phyloP scores from a whole-genome alignment of 2,888 invertebrate genomes.

The Ametastegia equiseti region DNA sequence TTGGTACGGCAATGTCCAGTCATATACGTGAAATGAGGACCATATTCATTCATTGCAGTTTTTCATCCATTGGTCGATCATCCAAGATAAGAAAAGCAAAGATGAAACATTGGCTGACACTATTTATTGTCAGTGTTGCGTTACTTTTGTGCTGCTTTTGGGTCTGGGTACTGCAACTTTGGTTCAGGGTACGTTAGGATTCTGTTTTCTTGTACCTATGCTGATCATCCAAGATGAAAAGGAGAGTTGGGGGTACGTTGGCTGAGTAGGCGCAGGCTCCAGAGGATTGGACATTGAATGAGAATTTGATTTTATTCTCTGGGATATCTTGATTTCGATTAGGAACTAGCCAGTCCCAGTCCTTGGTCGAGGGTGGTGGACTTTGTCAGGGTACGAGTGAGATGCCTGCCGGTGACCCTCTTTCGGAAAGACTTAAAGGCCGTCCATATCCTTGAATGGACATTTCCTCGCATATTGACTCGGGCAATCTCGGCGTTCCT shows the following conservation, averaged over 20 bases:
- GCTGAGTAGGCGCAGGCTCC: conserved; percentile 4
- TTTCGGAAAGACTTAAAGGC: conserved; percentile 12
- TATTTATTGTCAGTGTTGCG: too few species aligned
- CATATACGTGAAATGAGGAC: too few species aligned
- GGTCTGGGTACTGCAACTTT: not conserved
- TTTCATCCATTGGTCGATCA: too few species aligned
- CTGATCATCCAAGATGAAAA: not conserved
- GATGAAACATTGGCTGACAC: too few species aligned
- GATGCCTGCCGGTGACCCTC: conserved; percentile 18
- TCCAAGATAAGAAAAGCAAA: too few species aligned
- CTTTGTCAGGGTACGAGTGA: not conserved
- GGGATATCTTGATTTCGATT: conserved; percentile 59
- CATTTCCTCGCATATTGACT: conserved; percentile 48
- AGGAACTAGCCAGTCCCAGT: conserved; percentile 36
- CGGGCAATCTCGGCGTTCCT: conserved; percentile 29
- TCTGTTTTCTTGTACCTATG: not conserved
- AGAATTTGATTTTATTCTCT: conserved; percentile 57
- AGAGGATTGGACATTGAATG: conserved; percentile 46
- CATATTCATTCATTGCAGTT: too few species aligned
- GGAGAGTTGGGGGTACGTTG: not conserved
- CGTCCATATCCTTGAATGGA: conserved; percentile 38
- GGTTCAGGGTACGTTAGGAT: not conserved
- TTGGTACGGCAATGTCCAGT: too few species aligned
- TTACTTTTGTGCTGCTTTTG: too few species aligned
- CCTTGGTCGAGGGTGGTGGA: not conserved